A percentile compares a stretch with the other conserved stretches of the same genome.
These are phyloP conservation scores for Maniola hyperantus DNA, from an alignment of 2,888 invertebrate species.

Conservation along the genomic window DNA sequence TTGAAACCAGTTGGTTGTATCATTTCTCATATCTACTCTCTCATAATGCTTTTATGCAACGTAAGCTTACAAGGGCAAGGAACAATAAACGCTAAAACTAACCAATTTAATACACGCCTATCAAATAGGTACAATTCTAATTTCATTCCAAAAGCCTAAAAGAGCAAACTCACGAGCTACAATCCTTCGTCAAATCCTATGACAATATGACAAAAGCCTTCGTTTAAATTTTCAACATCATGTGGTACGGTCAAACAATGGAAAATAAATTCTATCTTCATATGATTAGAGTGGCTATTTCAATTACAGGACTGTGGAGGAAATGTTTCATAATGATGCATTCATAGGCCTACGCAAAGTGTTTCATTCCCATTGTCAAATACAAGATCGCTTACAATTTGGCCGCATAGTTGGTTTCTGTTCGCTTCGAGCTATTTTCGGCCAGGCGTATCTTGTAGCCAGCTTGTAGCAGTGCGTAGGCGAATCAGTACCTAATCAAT, in stretches of 20 bases:
- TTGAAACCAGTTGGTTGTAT: no score
- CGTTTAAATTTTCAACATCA: conserved; percentile 13
- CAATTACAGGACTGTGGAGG: background rate
- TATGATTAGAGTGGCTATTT: background rate
- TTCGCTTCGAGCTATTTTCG: conserved; percentile 4
- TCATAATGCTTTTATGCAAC: background rate
- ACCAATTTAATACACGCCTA: background rate
- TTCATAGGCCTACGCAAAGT: conserved; percentile 16
- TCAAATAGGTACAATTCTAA: conserved; percentile 2
- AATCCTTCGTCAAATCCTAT: conserved; percentile 16
- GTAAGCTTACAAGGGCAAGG: background rate
- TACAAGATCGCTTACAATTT: background rate
- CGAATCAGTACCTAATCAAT: background rate
- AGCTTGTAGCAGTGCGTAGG: background rate
- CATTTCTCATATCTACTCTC: background rate
- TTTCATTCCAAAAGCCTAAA: conserved; percentile 7
- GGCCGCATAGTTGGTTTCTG: background rate
- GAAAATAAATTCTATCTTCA: background rate
- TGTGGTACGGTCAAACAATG: background rate
- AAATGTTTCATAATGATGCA: conserved; percentile 7
- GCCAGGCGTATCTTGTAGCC: background rate
- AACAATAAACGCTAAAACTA: background rate
- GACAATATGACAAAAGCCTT: conserved; percentile 21
- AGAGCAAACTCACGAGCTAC: conserved; percentile 9
- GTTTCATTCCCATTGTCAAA: background rate